phyloP scores from a whole-genome alignment of 2,113 vertebrate species.

The Odontesthes bonariensis region DNA sequence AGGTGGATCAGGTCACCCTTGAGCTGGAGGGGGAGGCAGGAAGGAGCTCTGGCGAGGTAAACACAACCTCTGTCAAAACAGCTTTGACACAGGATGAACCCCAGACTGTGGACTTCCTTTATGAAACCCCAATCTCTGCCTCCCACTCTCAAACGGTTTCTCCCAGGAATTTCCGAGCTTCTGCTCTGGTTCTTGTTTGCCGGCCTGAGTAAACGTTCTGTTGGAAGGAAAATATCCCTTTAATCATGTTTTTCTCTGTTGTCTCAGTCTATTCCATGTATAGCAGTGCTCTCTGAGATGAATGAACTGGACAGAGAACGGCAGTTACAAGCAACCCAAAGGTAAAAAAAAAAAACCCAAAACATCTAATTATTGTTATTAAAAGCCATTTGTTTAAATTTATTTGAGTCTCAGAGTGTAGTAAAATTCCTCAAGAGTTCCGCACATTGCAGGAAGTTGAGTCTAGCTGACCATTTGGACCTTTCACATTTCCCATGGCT shows the following conservation, averaged over 20 bases:
- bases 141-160: slow-evolving; percentile 39
- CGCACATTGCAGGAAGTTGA: no score
- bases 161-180: slow-evolving; percentile 33
- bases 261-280: slow-evolving; percentile 77
- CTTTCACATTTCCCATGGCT: no score
- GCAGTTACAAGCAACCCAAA: slow-evolving; percentile 53
- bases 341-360: slow-evolving; percentile 45
- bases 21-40: slow-evolving; percentile 71
- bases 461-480: no score
- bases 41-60: slow-evolving; percentile 82
- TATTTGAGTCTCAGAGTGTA: not conserved
- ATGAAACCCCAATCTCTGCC: slow-evolving; percentile 24
- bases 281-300: slow-evolving; percentile 76
- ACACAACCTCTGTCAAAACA: slow-evolving; percentile 69
- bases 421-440: no score
- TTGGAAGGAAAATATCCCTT: slow-evolving; percentile 7
- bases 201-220: slow-evolving; percentile 9
- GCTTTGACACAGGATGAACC: slow-evolving; percentile 75
- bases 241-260: slow-evolving; percentile 23
- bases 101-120: slow-evolving; percentile 76
- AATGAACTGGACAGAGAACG: slow-evolving; percentile 71
- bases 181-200: slow-evolving; percentile 29
- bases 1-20: slow-evolving; percentile 81
- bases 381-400: not conserved
- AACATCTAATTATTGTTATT: not conserved